Evolutionary conservation across 1,140 invertebrate genomes (phyloP).

Genomic region (Ceratina australensis): DNA sequence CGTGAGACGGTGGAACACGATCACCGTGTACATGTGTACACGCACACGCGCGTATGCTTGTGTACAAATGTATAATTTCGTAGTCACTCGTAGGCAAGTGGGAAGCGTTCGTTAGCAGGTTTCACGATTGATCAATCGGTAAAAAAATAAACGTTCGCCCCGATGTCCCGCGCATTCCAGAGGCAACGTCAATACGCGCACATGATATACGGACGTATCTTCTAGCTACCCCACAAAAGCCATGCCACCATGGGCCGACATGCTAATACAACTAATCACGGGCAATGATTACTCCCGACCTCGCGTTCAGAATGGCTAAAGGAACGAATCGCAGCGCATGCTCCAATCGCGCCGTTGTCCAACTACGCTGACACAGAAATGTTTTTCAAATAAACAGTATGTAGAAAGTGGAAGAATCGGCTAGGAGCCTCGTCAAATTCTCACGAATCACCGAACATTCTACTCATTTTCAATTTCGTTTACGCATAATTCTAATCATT

Average conservation of each 20-base stretch:
- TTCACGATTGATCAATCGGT: conserved; percentile 51
- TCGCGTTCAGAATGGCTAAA: conserved; percentile 38
- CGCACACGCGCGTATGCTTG: neutral
- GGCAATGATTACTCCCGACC: conserved; percentile 46
- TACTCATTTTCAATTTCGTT: neutral
- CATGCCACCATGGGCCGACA: conserved; percentile 53
- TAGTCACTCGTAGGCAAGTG: conserved; percentile 25
- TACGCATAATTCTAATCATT: neutral
- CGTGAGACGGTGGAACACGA: conserved; percentile 39
- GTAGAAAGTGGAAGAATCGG: neutral
- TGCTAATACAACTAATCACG: conserved; percentile 58
- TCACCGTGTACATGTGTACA: conserved; percentile 19
- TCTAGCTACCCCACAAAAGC: conserved; percentile 2
- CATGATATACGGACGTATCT: conserved; percentile 11
- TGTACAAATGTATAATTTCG: conserved; percentile 21
- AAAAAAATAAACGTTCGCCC: conserved; percentile 5
- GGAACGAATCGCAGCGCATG: conserved; percentile 50
- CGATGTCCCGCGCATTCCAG: conserved; percentile 32
- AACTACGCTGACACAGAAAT: conserved; percentile 34
- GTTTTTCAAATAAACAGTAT: conserved; percentile 12
- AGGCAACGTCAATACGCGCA: conserved; percentile 31
- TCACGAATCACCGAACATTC: neutral
- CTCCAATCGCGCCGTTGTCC: conserved; percentile 37
- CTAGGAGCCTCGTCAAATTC: neutral
- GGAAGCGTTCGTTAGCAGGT: conserved; percentile 25